Base-by-base conservation (phyloP, 2,888 invertebrate species). In the Perdita meconis region DNA sequence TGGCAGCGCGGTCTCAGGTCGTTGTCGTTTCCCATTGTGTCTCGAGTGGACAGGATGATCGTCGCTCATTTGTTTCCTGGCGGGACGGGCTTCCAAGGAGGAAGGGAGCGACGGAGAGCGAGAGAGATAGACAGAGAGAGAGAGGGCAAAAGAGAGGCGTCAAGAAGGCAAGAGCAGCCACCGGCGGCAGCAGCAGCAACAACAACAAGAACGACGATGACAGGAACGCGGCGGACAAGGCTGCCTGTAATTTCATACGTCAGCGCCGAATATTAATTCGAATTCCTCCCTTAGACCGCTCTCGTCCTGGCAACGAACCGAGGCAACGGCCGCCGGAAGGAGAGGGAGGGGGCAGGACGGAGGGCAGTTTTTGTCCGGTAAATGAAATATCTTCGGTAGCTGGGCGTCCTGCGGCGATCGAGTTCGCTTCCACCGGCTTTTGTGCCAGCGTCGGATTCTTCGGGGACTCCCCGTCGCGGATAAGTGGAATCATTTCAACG, bases 211-310 rank as follows among this genome's bases (percentile, higher is more conserved):
- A 67, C 68, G 66, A 64, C 57, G 68, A 68, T 56, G 67, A 63
- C 74, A 77, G 67, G 72, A 79, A 68, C 78, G 47, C 47, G 78
- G 61, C 82, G 80, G 79, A 78, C 81, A 79, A 75, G 83, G 78
- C 72, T 86, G 87, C 85, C 87, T 88, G 89, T 90, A 92, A 92
- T 92, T 92, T 89, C 87, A 88, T 87, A 90, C 89, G 92, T 92
- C 92, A 91, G 90, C 92, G 87, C 91, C 91, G 92, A 92, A 92
- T 92, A 92, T 92, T 92, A 92, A 92, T 92, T 92, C 86, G 91
- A 91, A 92, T 92, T 92, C 91, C 89, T 88, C 63, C 73, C 78
- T 72, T 68, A 70, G 73, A 65, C 55, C 56, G n/a, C 26, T 36
- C 26, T 36, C 60, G 44, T 64, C 44, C 50, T 60, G 59, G 59